Evolutionary conservation across 2,888 invertebrate genomes (phyloP), one percentile per base, ranked within the genome.

Genomic region (Eupithecia dodoneata): DNA sequence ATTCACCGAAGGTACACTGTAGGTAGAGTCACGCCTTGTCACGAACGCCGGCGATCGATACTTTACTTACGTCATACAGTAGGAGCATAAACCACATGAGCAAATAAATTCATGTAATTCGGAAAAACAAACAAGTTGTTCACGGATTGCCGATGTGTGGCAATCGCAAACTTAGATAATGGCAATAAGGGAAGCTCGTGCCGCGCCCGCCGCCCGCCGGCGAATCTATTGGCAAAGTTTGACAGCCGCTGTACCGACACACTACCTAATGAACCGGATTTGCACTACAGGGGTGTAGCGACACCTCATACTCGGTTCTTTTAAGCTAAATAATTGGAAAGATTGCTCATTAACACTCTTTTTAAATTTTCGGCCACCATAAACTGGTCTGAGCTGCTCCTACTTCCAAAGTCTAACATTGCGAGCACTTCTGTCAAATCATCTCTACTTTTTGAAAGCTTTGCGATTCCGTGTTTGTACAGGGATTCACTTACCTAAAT

Each of bases 221-320:
- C 81, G 75, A 82, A 86, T 85, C 84, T 86, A 86, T 85, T 83
- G 84, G 73, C 73, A 80, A 88, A 88, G 86, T 89, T 88, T 84
- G 87, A 86, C 87, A 85, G 83, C 76, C 69, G 77, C 81, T 83
- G 84, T 83, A n/a, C 81, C 81, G 80, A 76, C 52, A 47, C 79
- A 78, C 49, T 41, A 15, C 44, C 41, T 75, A 66, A 75, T 71
- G 75, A 71, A 75, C 52, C 66, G 71, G 52, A 65, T 71, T 65
- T 66, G 65, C 75, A 71, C 65, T 30, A 52, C 65, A 47, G 67
- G 44, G 67, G 6, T 3, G n/a, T 7, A n/a, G 15, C 67, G 67
- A n/a, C 44, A 44, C 9, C 9, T 13, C 44, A 0, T 30, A 18
- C n/a, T 55, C 63, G 18, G 4, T 4, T 12, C 12, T 30, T 30